Conservation (phyloP, 1,140 invertebrate genomes). For the Brachionus koreanus region DNA sequence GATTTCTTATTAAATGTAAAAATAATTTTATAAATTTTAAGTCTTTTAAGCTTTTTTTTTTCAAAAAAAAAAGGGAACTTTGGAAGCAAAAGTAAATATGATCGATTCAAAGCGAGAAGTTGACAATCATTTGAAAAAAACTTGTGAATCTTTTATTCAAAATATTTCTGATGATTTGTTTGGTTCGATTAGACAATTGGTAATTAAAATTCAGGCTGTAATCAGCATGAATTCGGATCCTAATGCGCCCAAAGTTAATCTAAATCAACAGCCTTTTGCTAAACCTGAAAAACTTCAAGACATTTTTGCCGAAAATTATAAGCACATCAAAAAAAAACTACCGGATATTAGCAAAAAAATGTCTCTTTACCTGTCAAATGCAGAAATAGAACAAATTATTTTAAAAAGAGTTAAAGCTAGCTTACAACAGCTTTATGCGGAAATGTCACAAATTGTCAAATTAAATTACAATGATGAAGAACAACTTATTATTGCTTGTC, state of each 20-base stretch:
- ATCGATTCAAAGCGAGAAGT: conserved; percentile 90
- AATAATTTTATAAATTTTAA: conserved; percentile 3
- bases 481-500: conserved; percentile 34
- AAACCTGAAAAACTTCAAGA: conserved; percentile 35
- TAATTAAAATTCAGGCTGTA: conserved; percentile 19
- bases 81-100: conserved; percentile 82
- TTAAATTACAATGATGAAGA: conserved; percentile 29
- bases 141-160: conserved; percentile 85
- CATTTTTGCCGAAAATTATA: conserved; percentile 28
- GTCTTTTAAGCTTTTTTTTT: conserved; percentile 14
- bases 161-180: conserved; percentile 65
- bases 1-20: conserved; percentile 71
- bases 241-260: neutral
- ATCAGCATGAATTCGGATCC: conserved; percentile 14
- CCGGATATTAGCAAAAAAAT: neutral
- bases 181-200: conserved; percentile 8
- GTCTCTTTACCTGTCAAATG: conserved; percentile 28
- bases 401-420: conserved; percentile 27
- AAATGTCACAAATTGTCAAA: conserved; percentile 9
- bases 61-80: conserved; percentile 66
- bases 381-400: conserved; percentile 38
- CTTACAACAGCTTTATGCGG: conserved; percentile 25
- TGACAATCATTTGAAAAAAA: conserved; percentile 79
- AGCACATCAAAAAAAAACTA: conserved; percentile 23
- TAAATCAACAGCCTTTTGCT: conserved; percentile 38